A percentile compares a stretch with the other conserved stretches of the same genome.
These are phyloP conservation scores for Papilio protenor DNA, from an alignment of 2,888 invertebrate genomes.

Conservation along the genomic window DNA sequence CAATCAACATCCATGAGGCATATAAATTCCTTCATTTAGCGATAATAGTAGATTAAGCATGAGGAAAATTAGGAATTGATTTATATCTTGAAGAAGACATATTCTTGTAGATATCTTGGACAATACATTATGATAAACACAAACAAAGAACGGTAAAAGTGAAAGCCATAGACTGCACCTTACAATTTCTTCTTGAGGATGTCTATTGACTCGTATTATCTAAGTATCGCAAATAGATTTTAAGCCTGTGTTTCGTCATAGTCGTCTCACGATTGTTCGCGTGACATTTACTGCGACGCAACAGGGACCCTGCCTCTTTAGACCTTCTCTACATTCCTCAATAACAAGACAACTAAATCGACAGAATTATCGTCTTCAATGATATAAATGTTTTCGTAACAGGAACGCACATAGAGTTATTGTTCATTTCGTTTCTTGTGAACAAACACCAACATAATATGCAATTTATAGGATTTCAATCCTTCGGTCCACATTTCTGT, in stretches of 20 bases:
- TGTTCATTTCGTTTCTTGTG: background rate
- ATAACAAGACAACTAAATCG: slow-evolving; percentile 7
- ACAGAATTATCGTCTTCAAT: background rate
- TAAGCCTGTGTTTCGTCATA: slow-evolving; percentile 44
- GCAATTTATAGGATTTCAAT: background rate
- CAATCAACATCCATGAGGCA: slow-evolving; percentile 59
- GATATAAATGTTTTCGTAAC: background rate
- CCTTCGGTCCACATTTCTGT: background rate
- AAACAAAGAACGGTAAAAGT: slow-evolving; percentile 9
- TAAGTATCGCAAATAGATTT: slow-evolving; percentile 16
- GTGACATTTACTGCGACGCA: slow-evolving; percentile 70
- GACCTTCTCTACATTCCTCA: slow-evolving; percentile 79
- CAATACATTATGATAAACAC: background rate
- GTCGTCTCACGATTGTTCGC: slow-evolving; percentile 65
- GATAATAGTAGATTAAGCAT: background rate
- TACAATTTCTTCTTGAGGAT: slow-evolving; percentile 2
- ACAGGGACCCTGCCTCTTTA: slow-evolving; percentile 46
- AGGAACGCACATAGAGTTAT: background rate
- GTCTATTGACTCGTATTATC: slow-evolving; percentile 17
- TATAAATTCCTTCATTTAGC: slow-evolving; percentile 44
- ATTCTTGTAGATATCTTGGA: background rate
- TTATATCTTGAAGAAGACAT: slow-evolving; percentile 9
- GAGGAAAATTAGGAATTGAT: background rate
- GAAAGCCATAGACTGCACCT: background rate
- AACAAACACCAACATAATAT: background rate